Evolutionary conservation across 1,140 invertebrate species (phyloP).

Genomic region (Drosophila ogumai): DNA sequence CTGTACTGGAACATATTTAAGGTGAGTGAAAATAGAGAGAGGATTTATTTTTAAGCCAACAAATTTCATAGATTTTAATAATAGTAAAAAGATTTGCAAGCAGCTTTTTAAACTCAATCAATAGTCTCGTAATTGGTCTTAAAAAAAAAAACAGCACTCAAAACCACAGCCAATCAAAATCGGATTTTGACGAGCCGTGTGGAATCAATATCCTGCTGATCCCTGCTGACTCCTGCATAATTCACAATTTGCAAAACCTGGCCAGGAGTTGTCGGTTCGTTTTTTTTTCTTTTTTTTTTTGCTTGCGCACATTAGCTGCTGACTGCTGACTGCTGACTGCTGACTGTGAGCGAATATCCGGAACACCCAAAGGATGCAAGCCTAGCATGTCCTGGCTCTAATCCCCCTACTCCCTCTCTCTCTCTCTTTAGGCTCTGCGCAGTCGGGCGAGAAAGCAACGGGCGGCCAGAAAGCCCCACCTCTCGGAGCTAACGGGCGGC

Average conservation of each 20-base stretch:
- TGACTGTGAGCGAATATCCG: neutral
- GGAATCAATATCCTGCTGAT: slow-evolving; percentile 21
- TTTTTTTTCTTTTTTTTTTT: slow-evolving; percentile 45
- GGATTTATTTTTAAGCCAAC: too few species aligned
- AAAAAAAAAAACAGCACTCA: neutral
- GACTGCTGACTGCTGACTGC: slow-evolving; percentile 8
- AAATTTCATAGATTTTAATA: too few species aligned
- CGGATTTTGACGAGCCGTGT: slow-evolving; percentile 36
- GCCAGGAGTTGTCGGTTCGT: slow-evolving; percentile 19
- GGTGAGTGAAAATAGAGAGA: slow-evolving; percentile 85
- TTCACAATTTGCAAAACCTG: slow-evolving; percentile 55
- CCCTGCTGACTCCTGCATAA: slow-evolving; percentile 49
- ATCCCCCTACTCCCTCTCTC: neutral
- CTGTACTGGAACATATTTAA: slow-evolving; percentile 99
- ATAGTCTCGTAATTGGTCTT: neutral
- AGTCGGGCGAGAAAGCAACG: slow-evolving; percentile 93
- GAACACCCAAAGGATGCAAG: slow-evolving; percentile 38
- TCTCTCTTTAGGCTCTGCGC: slow-evolving; percentile 87
- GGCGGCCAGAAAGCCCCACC: slow-evolving; percentile 90
- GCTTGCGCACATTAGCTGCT: slow-evolving; percentile 60
- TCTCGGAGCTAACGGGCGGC: slow-evolving; percentile 90
- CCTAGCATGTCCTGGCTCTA: slow-evolving; percentile 31
- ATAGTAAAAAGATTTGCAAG: too few species aligned
- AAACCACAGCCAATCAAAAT: slow-evolving; percentile 46
- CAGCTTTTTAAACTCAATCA: slow-evolving; percentile 5